Evolutionary conservation across 2,797 vertebrate species (phyloP), one percentile per base, ranked within the genome.

Genomic region (Myiothlypis chrysogaster): DNA sequence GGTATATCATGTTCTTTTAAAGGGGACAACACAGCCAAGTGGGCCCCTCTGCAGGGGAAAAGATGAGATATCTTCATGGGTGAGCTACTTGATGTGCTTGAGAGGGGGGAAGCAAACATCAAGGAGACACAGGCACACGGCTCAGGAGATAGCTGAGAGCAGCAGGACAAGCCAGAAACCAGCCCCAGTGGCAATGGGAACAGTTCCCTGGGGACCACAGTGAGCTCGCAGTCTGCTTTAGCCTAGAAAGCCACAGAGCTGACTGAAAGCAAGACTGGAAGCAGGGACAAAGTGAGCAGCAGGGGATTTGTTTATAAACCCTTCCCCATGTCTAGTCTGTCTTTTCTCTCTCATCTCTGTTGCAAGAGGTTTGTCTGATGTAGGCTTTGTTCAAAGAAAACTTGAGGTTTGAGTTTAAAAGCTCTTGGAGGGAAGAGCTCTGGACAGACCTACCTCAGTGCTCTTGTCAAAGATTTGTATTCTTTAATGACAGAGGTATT

Each of bases 301-400:
- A 76, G 94, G 91, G 90, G 80, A 59, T 27, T 78, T 93, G 90
- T 93, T 96, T 95, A 88, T 69, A 90, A 96, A 64, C 43, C 25
- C 65, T 91, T 94, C 32, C 57, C 73, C 14, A 65, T 35, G 69
- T 91, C 89, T 91, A 75, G 85, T 56, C 90, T 94, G 91, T 32
- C 57, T 91, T 93, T 91, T 70, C 41, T 83, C 52, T 88, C 79
- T 89, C 10, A 9, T 76, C 66, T 91, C 50, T 81, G 46, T 80
- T 90, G 7, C 46, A 76, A 87, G 76, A 90, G 8, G 25, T 89
- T 83, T 91, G 64, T 86, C 79, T 94, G 61, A 66, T 78, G 84
- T 43, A 77, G 71, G 43, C n/a, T 84, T 87, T 81, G 22, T 55
- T 94, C 72, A 93, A 86, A 89, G 35, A 79, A 78, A 91, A 94